These are phyloP conservation scores for Doryteuthis pealeii DNA, from an alignment of 1,140 invertebrate species.

Conservation along the genomic window DNA sequence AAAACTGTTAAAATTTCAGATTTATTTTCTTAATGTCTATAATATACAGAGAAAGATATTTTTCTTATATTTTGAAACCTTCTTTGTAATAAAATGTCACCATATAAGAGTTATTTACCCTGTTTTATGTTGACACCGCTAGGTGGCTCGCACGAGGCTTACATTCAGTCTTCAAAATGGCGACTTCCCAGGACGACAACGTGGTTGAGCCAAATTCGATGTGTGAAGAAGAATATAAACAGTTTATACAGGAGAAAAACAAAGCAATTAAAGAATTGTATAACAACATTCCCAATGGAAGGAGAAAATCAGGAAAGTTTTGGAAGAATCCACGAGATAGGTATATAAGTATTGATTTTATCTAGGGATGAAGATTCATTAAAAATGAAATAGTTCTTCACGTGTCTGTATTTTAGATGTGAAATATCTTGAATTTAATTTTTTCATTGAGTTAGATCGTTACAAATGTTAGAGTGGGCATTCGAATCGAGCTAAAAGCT, in stretches of 20 bases:
- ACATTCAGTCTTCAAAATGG: neutral
- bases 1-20: no score
- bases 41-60: no score
- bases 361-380: neutral
- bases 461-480: neutral
- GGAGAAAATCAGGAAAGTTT: neutral
- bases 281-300: neutral
- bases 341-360: neutral
- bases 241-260: neutral
- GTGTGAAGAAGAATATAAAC: neutral
- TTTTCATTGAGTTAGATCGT: neutral
- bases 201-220: neutral
- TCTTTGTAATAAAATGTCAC: no score
- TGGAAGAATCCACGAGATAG: constrained; percentile 1
- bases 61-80: no score
- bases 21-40: no score
- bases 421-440: neutral
- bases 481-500: neutral
- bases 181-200: neutral
- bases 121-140: neutral
- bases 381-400: neutral
- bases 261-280: constrained; percentile 1
- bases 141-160: neutral
- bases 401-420: neutral
- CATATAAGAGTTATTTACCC: no score